Evolutionary conservation across 2,797 vertebrate species (phyloP).

Genomic region (Sebastes alutus): DNA sequence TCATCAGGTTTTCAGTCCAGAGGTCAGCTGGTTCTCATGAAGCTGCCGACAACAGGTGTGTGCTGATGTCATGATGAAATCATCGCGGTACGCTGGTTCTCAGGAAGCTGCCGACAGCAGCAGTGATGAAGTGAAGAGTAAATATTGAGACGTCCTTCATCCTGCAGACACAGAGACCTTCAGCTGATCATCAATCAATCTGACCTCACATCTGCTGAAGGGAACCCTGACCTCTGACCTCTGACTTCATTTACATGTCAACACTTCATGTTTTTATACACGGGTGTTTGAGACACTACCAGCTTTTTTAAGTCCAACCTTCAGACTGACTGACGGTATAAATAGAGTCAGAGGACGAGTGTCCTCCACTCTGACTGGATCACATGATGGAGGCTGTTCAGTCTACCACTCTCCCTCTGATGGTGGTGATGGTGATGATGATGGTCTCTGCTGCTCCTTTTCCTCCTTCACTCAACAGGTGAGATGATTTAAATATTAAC

Average conservation of each 20-base stretch:
- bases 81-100: not conserved
- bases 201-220: not conserved
- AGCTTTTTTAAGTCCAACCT: too few species aligned
- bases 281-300: too few species aligned
- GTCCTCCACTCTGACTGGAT: not conserved
- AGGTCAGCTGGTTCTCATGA: too few species aligned
- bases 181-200: not conserved
- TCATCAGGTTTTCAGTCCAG: too few species aligned
- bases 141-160: not conserved
- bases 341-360: too few species aligned
- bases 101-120: not conserved
- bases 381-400: not conserved
- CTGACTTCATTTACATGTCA: too few species aligned
- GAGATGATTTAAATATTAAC: not conserved
- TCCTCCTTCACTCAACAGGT: slow-evolving; percentile 23
- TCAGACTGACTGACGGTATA: too few species aligned
- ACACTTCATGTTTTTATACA: too few species aligned
- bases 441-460: slow-evolving; percentile 23
- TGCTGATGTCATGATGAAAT: too few species aligned
- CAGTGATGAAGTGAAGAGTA: not conserved
- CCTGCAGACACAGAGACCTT: not conserved
- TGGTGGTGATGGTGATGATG: not conserved
- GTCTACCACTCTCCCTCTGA: not conserved
- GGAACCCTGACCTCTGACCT: too few species aligned
- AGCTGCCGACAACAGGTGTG: too few species aligned